Conservation (phyloP, 2,888 invertebrate species). For the Tyria jacobaeae region DNA sequence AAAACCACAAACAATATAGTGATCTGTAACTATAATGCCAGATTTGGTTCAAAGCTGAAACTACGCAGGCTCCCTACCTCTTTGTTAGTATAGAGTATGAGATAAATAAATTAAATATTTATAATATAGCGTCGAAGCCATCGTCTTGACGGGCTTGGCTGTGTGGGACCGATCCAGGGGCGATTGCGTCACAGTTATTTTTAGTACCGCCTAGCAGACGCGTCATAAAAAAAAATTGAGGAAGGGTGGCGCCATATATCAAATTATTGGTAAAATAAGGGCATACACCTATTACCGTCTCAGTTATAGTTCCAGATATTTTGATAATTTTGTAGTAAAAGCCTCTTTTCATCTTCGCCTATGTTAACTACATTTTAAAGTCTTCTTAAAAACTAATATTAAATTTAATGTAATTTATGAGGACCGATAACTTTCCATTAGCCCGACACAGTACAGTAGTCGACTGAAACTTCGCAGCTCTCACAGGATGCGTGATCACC, state of each 20-base stretch:
- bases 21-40: background rate
- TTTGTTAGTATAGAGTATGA: conserved; percentile 60
- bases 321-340: no score
- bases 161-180: conserved; percentile 72
- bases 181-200: conserved; percentile 81
- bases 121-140: conserved; percentile 65
- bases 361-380: background rate
- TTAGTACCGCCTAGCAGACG: conserved; percentile 73
- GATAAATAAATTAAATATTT: conserved; percentile 83
- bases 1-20: background rate
- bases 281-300: background rate
- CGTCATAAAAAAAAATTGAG: conserved; percentile 74
- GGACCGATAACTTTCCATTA: conserved; percentile 51
- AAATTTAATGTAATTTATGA: conserved; percentile 17
- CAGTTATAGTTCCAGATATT: background rate
- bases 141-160: conserved; percentile 53
- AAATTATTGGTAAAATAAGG: conserved; percentile 48
- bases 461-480: conserved; percentile 54
- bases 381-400: background rate
- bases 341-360: no score
- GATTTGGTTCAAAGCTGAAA: conserved; percentile 41
- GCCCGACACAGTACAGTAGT: conserved; percentile 51
- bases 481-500: conserved; percentile 75
- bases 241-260: conserved; percentile 78
- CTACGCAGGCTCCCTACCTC: conserved; percentile 62